Conservation (phyloP, 2,113 vertebrate genomes). For the Cacatua alba region DNA sequence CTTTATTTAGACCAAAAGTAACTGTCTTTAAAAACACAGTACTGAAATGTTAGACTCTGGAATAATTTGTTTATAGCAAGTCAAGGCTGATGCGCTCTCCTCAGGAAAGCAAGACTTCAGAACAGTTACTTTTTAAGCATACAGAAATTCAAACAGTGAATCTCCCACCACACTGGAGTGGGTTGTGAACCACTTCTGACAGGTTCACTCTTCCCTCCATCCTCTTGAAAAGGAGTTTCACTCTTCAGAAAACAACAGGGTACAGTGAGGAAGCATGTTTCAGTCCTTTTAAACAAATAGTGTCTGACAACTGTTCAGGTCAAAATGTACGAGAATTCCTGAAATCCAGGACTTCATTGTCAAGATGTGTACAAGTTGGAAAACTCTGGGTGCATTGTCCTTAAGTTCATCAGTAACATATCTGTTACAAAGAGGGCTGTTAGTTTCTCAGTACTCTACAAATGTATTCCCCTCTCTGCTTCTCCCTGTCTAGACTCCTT, state of each 20-base stretch:
- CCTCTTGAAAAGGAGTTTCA: background rate
- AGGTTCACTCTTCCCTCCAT: background rate
- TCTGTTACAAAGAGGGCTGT: background rate
- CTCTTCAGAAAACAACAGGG: background rate
- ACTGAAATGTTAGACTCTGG: background rate
- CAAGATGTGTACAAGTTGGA: background rate
- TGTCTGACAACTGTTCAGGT: background rate
- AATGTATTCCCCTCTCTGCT: background rate
- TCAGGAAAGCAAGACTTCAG: background rate
- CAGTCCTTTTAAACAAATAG: background rate
- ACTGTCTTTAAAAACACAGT: background rate
- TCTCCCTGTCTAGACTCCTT: background rate
- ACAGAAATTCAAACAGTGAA: background rate
- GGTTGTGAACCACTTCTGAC: background rate
- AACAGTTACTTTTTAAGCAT: background rate
- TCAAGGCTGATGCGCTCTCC: background rate
- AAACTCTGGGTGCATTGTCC: background rate
- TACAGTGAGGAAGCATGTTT: accelerated
- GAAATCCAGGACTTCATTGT: background rate
- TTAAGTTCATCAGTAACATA: background rate
- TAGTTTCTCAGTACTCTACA: background rate
- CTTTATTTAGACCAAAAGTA: background rate
- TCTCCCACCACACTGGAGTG: background rate
- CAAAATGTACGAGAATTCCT: background rate
- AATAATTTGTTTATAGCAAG: background rate